phyloP scores from a whole-genome alignment of 2,888 invertebrate species.

The Cheilosia vulpina region DNA sequence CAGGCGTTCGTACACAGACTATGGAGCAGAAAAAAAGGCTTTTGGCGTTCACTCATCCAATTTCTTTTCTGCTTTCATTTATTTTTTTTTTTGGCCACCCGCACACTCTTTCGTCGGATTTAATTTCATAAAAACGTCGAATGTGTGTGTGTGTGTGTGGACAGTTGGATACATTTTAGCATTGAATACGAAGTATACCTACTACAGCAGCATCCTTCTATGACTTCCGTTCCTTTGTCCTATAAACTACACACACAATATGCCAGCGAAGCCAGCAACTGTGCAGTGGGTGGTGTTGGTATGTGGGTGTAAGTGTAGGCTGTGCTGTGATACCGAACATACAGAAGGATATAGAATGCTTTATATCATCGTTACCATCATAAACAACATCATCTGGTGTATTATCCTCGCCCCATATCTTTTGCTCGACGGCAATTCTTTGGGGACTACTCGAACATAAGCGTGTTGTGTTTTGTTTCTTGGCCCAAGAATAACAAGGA shows the following conservation, averaged over 20 bases:
- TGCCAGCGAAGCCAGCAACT: slow-evolving; percentile 1
- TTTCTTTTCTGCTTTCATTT: slow-evolving; percentile 2
- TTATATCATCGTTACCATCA: slow-evolving; percentile 63
- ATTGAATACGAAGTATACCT: slow-evolving; percentile 17
- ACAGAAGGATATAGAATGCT: slow-evolving; percentile 46
- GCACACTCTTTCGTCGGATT: slow-evolving; percentile 30
- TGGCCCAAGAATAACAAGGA: slow-evolving; percentile 45
- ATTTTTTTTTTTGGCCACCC: neutral
- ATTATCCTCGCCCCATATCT: slow-evolving; percentile 65
- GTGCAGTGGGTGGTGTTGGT: neutral
- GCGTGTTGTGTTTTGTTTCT: slow-evolving; percentile 43
- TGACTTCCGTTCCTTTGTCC: slow-evolving; percentile 48
- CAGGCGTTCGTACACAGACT: slow-evolving; percentile 11
- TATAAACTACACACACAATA: slow-evolving; percentile 36
- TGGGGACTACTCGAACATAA: slow-evolving; percentile 65
- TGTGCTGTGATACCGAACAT: slow-evolving; percentile 4
- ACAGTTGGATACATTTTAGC: slow-evolving; percentile 47
- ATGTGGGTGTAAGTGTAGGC: too few species aligned
- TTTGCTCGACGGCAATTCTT: slow-evolving; percentile 53
- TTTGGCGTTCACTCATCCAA: slow-evolving; percentile 55
- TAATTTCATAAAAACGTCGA: slow-evolving; percentile 64
- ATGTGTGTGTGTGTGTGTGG: slow-evolving; percentile 25
- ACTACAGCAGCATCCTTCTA: slow-evolving; percentile 15
- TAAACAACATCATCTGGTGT: slow-evolving; percentile 66
- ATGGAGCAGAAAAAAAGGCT: slow-evolving; percentile 24